Percentiles rank a stretch among this genome's conserved stretches.
These are phyloP conservation scores for Cinclus mexicanus DNA, from an alignment of 2,113 vertebrate species.

Conservation along the genomic window DNA sequence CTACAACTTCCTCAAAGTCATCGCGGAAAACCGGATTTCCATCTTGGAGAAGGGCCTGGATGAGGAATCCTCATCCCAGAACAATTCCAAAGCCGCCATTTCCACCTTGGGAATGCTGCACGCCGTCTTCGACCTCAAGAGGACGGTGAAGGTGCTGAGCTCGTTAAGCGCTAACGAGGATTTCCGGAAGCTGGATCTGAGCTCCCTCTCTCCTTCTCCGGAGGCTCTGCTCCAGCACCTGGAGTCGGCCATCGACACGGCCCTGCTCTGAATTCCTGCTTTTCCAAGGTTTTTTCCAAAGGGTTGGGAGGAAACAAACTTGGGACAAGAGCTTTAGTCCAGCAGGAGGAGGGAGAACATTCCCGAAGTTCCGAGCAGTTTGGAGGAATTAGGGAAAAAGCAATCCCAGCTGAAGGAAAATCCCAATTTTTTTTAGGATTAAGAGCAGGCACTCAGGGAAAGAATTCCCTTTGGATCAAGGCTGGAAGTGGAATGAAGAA, in stretches of 20 bases:
- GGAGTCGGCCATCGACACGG: conserved; percentile 70
- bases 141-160: conserved; percentile 82
- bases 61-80: conserved; percentile 55
- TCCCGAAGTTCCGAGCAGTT: neutral
- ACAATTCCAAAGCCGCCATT: conserved; percentile 50
- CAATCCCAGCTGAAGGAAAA: neutral
- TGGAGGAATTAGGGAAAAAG: neutral
- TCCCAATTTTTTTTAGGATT: neutral
- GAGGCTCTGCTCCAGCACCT: conserved; percentile 78
- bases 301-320: neutral
- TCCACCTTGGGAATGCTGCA: conserved; percentile 82
- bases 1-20: conserved; percentile 87
- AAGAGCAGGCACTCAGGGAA: neutral
- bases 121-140: conserved; percentile 85
- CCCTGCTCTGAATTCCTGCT: neutral
- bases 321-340: neutral
- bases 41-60: conserved; percentile 67
- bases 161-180: conserved; percentile 85
- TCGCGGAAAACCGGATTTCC: conserved; percentile 84
- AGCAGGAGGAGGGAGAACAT: neutral
- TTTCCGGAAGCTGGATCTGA: conserved; percentile 82
- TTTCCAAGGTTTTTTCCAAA: neutral
- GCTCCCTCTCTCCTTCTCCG: conserved; percentile 65
- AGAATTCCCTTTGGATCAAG: neutral
- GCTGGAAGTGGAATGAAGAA: neutral